A percentile compares a stretch with the other conserved stretches of the same genome.
These are phyloP conservation scores for Corapipo altera DNA, from an alignment of 2,113 vertebrate species.

Conservation along the genomic window DNA sequence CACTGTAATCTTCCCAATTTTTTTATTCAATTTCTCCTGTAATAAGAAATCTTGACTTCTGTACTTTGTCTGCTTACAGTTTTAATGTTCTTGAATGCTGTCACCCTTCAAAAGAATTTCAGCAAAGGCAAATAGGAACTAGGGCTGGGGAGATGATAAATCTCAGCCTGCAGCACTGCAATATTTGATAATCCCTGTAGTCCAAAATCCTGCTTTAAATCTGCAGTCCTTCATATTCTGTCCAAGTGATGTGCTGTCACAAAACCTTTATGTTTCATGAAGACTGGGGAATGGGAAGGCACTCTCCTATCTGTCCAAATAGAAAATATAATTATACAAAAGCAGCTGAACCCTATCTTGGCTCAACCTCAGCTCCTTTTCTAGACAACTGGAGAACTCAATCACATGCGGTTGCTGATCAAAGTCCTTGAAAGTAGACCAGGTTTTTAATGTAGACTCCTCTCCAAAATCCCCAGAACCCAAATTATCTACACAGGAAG, in stretches of 20 bases:
- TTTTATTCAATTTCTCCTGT: not conserved
- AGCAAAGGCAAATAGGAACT: not conserved
- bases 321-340: not conserved
- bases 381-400: not conserved
- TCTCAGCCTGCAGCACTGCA: not conserved
- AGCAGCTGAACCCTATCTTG: not conserved
- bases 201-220: conserved; percentile 4
- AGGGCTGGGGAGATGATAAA: not conserved
- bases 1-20: not conserved
- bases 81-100: not conserved
- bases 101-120: conserved; percentile 8
- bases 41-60: conserved; percentile 2
- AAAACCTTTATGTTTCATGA: not conserved
- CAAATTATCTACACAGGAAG: not conserved
- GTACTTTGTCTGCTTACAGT: not conserved
- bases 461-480: not conserved
- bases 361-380: not conserved
- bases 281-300: not conserved
- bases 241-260: not conserved
- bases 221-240: not conserved
- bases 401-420: not conserved
- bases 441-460: not conserved
- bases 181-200: not conserved
- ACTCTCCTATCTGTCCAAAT: not conserved
- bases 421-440: not conserved